phyloP scores from a whole-genome alignment of 2,888 invertebrate species.

The Caenorhabditis afra region DNA sequence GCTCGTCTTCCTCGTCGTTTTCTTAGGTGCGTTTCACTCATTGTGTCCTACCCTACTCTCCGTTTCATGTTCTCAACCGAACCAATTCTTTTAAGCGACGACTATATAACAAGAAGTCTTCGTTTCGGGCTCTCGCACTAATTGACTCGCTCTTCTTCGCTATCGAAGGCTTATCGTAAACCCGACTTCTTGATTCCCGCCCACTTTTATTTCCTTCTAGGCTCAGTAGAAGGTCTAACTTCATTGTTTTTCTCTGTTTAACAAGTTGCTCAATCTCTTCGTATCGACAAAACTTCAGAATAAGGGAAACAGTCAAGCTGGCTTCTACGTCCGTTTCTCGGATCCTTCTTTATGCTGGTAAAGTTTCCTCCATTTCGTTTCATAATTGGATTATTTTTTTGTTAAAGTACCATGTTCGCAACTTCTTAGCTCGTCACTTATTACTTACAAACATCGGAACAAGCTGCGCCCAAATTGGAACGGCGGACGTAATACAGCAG shows the following conservation, averaged over 20 bases:
- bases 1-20: slow-evolving; percentile 25
- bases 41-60: neutral
- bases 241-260: neutral
- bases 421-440: slow-evolving; percentile 60
- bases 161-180: slow-evolving; percentile 44
- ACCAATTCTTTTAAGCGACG: slow-evolving; percentile 58
- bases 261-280: too few relatives aligned
- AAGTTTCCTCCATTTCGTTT: neutral
- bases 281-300: too few relatives aligned
- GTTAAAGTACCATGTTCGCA: slow-evolving; percentile 45
- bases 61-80: slow-evolving; percentile 46
- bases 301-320: neutral
- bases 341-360: slow-evolving; percentile 45
- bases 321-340: slow-evolving; percentile 22
- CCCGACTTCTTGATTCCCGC: slow-evolving; percentile 49
- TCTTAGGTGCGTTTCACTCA: slow-evolving; percentile 31
- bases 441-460: slow-evolving; percentile 62
- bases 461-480: slow-evolving; percentile 65
- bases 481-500: slow-evolving; percentile 66
- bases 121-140: slow-evolving; percentile 51
- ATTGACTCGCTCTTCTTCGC: slow-evolving; percentile 47
- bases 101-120: slow-evolving; percentile 53
- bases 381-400: slow-evolving; percentile 33
- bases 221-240: neutral
- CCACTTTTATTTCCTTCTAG: slow-evolving; percentile 9